Evolutionary conservation across 2,888 invertebrate species (phyloP).

Genomic region (Lepidocyrtoides sp.): DNA sequence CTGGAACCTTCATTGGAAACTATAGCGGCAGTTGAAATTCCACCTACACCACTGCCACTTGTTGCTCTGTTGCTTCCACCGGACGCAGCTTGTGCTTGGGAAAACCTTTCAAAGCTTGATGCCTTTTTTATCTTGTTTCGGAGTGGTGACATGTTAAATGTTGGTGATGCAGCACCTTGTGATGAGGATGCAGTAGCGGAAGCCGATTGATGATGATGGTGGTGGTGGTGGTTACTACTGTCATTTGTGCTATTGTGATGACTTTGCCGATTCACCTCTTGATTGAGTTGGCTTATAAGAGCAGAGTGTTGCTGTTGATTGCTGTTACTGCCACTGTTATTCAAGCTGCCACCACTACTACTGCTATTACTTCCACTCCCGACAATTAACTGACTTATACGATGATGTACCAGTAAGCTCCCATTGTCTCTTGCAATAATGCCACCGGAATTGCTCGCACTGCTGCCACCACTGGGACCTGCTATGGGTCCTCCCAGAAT

Average conservation of each 20-base stretch:
- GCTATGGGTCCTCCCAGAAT: constrained; percentile 37
- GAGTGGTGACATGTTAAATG: constrained; percentile 79
- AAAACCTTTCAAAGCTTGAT: constrained; percentile 85
- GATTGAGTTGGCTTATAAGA: constrained; percentile 63
- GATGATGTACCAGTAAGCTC: constrained; percentile 59
- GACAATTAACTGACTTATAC: constrained; percentile 68
- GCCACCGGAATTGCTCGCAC: constrained; percentile 32
- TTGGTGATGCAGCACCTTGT: constrained; percentile 29
- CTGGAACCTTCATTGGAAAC: constrained; percentile 43
- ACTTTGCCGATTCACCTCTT: constrained; percentile 41
- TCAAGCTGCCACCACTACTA: background rate
- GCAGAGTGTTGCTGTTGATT: constrained; percentile 25
- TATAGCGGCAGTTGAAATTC: constrained; percentile 24
- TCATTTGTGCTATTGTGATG: background rate
- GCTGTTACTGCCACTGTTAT: background rate
- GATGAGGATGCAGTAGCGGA: constrained; percentile 45
- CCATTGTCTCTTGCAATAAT: constrained; percentile 25
- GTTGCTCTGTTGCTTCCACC: constrained; percentile 33
- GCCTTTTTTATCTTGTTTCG: constrained; percentile 85
- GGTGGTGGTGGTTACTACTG: background rate
- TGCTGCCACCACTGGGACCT: constrained; percentile 46
- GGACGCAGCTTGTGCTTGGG: constrained; percentile 79
- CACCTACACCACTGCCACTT: background rate
- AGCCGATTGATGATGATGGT: constrained; percentile 17
- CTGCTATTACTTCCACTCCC: constrained; percentile 44